Percentiles rank a stretch among this genome's conserved stretches.
Conservation (phyloP, 1,140 invertebrate species). For the Drosophila pandora region DNA sequence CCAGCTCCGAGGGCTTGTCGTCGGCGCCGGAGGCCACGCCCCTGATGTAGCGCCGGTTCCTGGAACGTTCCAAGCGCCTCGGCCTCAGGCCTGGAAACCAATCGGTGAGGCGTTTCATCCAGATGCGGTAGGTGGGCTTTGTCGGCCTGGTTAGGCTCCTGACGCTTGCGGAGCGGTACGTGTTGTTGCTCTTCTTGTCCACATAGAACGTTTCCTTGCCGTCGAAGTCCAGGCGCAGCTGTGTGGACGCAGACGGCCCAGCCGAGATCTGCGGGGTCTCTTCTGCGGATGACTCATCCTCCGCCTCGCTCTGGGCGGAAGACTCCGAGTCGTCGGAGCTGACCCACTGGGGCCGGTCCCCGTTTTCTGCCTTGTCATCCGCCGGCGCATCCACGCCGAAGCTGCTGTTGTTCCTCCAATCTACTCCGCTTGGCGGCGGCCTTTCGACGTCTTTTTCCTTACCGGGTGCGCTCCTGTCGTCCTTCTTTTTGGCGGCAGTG, state of each 20-base stretch:
- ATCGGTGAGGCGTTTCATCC: background rate
- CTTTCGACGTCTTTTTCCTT: background rate
- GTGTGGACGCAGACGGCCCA: too few relatives aligned
- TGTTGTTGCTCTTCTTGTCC: conserved; percentile 85
- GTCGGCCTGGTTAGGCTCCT: conserved; percentile 31
- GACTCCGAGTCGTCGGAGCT: too few relatives aligned
- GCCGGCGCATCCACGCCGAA: background rate
- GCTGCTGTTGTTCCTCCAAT: conserved; percentile 28
- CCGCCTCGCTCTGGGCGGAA: background rate
- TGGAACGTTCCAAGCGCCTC: background rate
- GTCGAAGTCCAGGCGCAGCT: conserved; percentile 61
- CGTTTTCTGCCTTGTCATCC: background rate
- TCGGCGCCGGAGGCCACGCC: background rate
- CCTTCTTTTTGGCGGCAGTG: background rate
- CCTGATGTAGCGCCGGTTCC: background rate
- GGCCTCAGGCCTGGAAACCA: too few relatives aligned
- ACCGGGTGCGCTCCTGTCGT: background rate
- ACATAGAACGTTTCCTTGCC: conserved; percentile 85
- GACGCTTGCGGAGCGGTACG: conserved; percentile 65
- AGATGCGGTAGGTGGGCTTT: conserved; percentile 80
- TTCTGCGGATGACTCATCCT: conserved; percentile 2
- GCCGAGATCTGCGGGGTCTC: background rate
- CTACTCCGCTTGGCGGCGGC: background rate
- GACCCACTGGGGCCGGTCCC: too few relatives aligned
- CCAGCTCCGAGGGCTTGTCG: background rate